These are phyloP conservation scores for Mycetomoellerius zeteki DNA, from an alignment of 1,140 invertebrate species.

Conservation along the genomic window DNA sequence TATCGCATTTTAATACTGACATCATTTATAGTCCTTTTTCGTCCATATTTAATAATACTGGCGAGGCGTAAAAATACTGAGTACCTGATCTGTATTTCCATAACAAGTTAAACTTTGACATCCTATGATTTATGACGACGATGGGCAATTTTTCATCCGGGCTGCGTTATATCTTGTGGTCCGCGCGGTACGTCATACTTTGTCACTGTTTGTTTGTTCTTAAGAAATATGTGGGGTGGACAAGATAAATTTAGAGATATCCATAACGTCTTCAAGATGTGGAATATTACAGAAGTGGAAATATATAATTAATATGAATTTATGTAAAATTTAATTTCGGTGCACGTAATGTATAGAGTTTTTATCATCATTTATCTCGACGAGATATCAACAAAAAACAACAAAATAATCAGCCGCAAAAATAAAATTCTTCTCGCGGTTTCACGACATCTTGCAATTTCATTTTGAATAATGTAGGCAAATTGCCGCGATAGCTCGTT, in stretches of 20 bases:
- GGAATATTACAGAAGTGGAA: not conserved
- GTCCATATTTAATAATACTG: not conserved
- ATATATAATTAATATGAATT: conserved; percentile 23
- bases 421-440: conserved; percentile 34
- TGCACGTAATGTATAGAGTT: not conserved
- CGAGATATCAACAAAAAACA: not conserved
- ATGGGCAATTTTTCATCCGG: conserved; percentile 47
- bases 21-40: not conserved
- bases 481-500: conserved; percentile 50
- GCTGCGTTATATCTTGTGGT: conserved; percentile 22
- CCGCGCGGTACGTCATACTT: conserved; percentile 40
- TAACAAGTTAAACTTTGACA: conserved; percentile 51
- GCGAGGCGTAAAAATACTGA: conserved; percentile 6
- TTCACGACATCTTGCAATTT: conserved; percentile 34
- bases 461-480: conserved; percentile 51
- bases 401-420: not conserved
- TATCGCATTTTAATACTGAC: not conserved
- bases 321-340: conserved; percentile 1
- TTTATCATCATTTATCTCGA: not conserved
- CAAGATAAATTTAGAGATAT: not conserved
- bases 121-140: conserved; percentile 48
- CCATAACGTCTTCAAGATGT: not conserved
- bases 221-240: not conserved
- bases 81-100: conserved; percentile 8
- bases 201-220: conserved; percentile 36